These are phyloP conservation scores for Xestia rhomboidea DNA, from an alignment of 2,888 invertebrate species.

Conservation along the genomic window DNA sequence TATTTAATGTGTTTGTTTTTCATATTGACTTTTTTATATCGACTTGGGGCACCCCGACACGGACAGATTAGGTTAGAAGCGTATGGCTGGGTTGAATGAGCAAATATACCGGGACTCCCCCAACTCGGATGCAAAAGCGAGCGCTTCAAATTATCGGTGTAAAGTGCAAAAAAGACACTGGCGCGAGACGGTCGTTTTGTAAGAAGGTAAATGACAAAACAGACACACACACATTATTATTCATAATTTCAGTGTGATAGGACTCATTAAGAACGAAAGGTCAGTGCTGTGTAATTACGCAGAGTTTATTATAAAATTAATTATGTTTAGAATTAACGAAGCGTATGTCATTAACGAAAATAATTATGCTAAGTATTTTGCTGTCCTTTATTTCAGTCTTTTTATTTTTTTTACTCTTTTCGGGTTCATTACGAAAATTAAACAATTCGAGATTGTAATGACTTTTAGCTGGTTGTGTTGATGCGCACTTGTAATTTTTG, in stretches of 20 bases:
- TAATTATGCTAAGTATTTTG: conserved; percentile 14
- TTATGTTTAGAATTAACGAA: conserved; percentile 37
- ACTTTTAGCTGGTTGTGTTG: neutral
- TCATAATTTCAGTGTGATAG: neutral
- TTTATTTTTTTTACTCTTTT: neutral
- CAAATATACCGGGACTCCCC: too few relatives aligned
- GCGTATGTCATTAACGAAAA: conserved; percentile 26
- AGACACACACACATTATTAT: too few relatives aligned
- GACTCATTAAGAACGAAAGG: conserved; percentile 13
- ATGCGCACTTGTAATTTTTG: neutral
- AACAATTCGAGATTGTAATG: neutral
- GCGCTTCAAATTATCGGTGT: too few relatives aligned
- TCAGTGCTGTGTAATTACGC: neutral
- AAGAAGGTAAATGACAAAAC: too few relatives aligned
- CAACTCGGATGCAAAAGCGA: too few relatives aligned
- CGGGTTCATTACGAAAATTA: neutral
- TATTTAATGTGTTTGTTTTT: too few relatives aligned
- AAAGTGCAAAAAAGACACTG: too few relatives aligned
- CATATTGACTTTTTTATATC: too few relatives aligned
- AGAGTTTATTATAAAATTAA: conserved; percentile 12
- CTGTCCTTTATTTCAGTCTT: neutral
- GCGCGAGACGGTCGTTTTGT: too few relatives aligned
- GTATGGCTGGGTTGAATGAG: too few relatives aligned
- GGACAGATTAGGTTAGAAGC: too few relatives aligned
- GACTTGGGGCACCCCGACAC: too few relatives aligned